A percentile compares a stretch with the other conserved stretches of the same genome.
Evolutionary conservation across 2,113 vertebrate species (phyloP).

Genomic region (Alethe diademata): DNA sequence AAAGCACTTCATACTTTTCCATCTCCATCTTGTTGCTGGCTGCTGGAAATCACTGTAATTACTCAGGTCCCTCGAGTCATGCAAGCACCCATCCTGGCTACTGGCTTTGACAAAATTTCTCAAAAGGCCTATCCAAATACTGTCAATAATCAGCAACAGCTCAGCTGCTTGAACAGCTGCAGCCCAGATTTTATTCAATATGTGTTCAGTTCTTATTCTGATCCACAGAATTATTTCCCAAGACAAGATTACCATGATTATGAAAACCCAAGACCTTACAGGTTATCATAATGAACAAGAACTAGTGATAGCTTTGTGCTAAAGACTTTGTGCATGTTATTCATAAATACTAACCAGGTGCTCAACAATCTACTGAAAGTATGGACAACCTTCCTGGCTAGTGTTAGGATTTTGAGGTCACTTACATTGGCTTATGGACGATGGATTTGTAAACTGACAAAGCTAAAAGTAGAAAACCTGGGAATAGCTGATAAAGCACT

Average conservation of each 20-base stretch:
- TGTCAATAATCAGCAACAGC: neutral
- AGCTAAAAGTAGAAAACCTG: neutral
- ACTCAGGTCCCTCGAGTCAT: neutral
- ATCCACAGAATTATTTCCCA: neutral
- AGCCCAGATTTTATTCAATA: neutral
- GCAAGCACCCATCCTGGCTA: neutral
- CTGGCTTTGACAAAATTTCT: neutral
- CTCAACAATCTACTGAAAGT: neutral
- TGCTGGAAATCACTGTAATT: neutral
- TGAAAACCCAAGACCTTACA: neutral
- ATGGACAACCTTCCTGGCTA: neutral
- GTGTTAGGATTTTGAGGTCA: neutral
- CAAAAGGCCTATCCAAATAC: neutral
- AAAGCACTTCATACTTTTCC: neutral
- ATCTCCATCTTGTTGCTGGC: neutral
- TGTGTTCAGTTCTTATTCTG: neutral
- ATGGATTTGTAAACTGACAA: neutral
- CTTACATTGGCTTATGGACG: neutral
- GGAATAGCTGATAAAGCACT: slow-evolving; percentile 25
- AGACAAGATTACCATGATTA: no score
- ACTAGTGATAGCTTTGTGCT: neutral
- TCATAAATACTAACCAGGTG: neutral
- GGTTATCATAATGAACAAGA: neutral
- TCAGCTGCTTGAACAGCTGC: neutral
- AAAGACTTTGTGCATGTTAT: neutral